Base-by-base conservation (phyloP, 2,797 vertebrate species). In the Platalea minor region DNA sequence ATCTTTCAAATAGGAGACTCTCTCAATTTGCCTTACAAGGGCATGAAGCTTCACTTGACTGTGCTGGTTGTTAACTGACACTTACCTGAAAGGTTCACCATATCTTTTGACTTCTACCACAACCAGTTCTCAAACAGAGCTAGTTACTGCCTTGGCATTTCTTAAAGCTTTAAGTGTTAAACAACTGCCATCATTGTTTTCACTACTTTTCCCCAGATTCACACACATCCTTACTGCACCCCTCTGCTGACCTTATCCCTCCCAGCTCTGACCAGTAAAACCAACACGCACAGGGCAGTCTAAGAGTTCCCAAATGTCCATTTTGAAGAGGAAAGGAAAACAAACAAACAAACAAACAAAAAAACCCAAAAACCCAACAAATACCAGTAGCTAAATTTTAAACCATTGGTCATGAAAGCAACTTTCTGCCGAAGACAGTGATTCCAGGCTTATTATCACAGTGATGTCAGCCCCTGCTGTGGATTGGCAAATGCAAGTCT, bases 201-300 rank as follows among this genome's bases (percentile, higher is more conserved):
- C 17, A 53, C 4, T 29, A 20, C 25, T 37, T 54, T 78, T 61
- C 5, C 28, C 2, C 54, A 50, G n/a, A 76, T 31, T 13, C 14
- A 59, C 4, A 39, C 5, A 33, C 0, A 1, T 17, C 24, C 13
- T 54, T 86, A 54, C 4, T 29, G 17, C 16, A 73, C 2, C 3
- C 3, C 2, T 76, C 21, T 15, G 19, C 13, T 1, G 1, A 20
- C 17, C 16, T 59, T 21, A 7, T 51, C 16, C 39, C 7, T 65
- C 31, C 24, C 60, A 61, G 4, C 8, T 64, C 35, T 39, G 68
- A 8, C 9, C 33, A 67, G 19, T 35, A 50, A 59, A 77, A 69
- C 8, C 29, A 60, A 11, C 21, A 67, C 0, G 1, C 6, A 37
- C 2, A 26, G 11, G 15, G 4, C 14, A 45, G 17, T 53, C 11